These are phyloP conservation scores for Riparia riparia DNA, from an alignment of 2,113 vertebrate genomes.

Conservation along the genomic window DNA sequence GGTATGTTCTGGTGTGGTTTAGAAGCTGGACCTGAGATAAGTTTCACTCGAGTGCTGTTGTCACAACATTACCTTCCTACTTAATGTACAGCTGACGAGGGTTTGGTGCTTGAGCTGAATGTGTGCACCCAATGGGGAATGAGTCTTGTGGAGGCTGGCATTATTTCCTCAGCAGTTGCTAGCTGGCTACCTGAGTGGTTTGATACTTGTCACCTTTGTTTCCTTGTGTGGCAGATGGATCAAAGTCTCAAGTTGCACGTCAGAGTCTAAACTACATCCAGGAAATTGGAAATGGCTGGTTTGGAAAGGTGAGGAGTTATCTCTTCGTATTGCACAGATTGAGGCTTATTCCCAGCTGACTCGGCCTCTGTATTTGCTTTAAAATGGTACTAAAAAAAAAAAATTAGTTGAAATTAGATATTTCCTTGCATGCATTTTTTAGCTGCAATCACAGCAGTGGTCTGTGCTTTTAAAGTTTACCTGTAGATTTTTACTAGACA, in stretches of 20 bases:
- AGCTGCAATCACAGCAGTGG: background rate
- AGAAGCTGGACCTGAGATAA: background rate
- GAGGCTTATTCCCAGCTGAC: background rate
- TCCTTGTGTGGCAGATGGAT: constrained; percentile 82
- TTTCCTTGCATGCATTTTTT: background rate
- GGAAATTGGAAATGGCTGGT: constrained; percentile 96
- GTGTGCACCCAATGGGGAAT: background rate
- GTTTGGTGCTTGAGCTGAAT: background rate
- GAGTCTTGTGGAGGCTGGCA: background rate
- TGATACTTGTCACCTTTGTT: background rate
- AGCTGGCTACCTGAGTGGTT: background rate
- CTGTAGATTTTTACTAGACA: background rate
- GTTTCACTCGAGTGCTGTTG: background rate
- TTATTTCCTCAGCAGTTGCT: background rate
- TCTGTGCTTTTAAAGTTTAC: background rate
- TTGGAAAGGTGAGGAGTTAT: constrained; percentile 88
- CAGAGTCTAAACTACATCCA: constrained; percentile 97
- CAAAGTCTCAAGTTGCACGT: constrained; percentile 87
- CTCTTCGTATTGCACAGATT: background rate
- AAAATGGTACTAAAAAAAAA: background rate
- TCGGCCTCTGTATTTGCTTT: background rate
- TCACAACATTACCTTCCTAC: background rate
- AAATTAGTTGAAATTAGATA: background rate
- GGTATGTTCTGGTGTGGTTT: background rate
- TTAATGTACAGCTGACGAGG: background rate